Evolutionary conservation across 2,113 vertebrate genomes (phyloP).

Genomic region (Burhinus bistriatus): DNA sequence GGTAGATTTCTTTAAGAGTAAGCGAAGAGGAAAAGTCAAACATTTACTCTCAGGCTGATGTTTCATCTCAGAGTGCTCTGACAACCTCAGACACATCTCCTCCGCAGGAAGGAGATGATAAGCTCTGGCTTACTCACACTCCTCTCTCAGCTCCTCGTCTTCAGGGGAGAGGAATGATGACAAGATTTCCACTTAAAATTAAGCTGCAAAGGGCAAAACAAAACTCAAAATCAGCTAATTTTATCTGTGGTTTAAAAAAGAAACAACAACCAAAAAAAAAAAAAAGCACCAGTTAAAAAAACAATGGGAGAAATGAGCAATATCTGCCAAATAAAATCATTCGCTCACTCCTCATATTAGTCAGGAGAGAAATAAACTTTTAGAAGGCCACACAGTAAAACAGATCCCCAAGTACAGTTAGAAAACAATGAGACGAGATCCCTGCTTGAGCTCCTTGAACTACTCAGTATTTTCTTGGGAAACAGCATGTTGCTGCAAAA

Average conservation of each 20-base stretch:
- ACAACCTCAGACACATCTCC: not conserved
- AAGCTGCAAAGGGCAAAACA: conserved; percentile 15
- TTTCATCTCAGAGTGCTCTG: not conserved
- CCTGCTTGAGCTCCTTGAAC: not conserved
- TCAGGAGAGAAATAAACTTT: conserved; percentile 34
- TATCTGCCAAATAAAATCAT: conserved; percentile 35
- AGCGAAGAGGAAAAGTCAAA: not conserved
- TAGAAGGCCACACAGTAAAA: not conserved
- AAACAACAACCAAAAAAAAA: not conserved
- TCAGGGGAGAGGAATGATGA: conserved; percentile 13
- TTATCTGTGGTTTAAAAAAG: conserved; percentile 39
- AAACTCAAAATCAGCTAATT: conserved; percentile 37
- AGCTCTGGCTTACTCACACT: not conserved
- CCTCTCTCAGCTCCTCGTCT: not conserved
- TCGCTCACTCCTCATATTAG: not conserved
- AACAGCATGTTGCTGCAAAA: not conserved
- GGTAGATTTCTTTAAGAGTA: not conserved
- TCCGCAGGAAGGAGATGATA: not conserved
- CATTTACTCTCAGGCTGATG: not conserved
- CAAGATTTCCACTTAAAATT: conserved; percentile 18
- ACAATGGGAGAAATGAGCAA: conserved; percentile 43
- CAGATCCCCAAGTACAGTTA: not conserved
- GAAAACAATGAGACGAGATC: not conserved
- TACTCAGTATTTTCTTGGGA: not conserved
- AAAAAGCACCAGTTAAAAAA: not conserved